Evolutionary conservation across 2,888 invertebrate species (phyloP).

Genomic region (Mylabris sibirica): DNA sequence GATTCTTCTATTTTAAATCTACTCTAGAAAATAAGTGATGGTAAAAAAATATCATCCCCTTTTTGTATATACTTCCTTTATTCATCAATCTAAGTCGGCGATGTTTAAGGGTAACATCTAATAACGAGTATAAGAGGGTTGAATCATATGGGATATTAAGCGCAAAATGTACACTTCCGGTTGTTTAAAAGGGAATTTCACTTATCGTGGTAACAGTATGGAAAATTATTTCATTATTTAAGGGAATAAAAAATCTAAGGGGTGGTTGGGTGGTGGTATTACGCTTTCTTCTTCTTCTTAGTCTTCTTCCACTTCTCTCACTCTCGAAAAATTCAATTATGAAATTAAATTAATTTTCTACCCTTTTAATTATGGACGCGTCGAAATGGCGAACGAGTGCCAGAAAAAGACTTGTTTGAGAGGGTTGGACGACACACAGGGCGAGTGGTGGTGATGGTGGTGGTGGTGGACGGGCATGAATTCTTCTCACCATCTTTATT

Average conservation of each 20-base stretch:
- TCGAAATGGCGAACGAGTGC: conserved; percentile 58
- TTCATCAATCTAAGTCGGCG: conserved; percentile 3
- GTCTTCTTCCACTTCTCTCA: background rate
- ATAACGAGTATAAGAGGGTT: background rate
- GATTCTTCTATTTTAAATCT: background rate
- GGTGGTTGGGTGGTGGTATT: background rate
- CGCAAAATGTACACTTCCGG: conserved; percentile 5
- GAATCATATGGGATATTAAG: conserved; percentile 9
- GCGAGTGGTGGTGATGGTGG: conserved; percentile 24
- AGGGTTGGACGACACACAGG: conserved; percentile 21
- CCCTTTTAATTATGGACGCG: conserved; percentile 59
- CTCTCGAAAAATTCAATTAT: conserved; percentile 59
- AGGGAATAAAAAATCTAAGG: background rate
- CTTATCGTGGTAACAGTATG: background rate
- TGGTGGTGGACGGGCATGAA: conserved; percentile 14
- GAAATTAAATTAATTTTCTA: conserved; percentile 62
- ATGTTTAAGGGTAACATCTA: conserved; percentile 2
- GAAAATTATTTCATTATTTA: background rate
- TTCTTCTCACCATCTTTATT: conserved; percentile 8
- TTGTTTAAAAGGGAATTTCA: background rate
- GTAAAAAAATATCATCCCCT: background rate
- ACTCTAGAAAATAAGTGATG: background rate
- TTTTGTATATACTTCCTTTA: background rate
- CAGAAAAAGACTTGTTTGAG: conserved; percentile 51
- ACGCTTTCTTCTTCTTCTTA: background rate